phyloP scores from a whole-genome alignment of 2,113 vertebrate genomes.

The Eudorcas thomsonii region DNA sequence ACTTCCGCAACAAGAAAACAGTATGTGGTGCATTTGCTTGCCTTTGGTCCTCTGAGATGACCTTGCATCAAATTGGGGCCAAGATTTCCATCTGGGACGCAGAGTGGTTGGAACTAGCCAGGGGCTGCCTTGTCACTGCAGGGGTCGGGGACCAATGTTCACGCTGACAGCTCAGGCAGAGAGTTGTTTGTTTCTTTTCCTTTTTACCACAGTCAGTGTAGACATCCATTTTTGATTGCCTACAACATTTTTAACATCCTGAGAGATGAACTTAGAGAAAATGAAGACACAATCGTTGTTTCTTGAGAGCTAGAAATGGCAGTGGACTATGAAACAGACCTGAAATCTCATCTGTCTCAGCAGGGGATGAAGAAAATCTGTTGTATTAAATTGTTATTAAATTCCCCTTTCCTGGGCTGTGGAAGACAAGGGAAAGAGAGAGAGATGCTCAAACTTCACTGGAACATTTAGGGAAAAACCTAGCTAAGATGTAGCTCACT shows the following conservation, averaged over 20 bases:
- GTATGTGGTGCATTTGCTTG: not conserved
- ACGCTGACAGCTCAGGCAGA: not conserved
- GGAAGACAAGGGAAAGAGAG: not conserved
- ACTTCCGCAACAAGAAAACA: not conserved
- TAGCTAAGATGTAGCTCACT: not conserved
- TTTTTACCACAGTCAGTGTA: not conserved
- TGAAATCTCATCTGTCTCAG: not conserved
- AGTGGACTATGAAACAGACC: not conserved
- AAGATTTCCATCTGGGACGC: not conserved
- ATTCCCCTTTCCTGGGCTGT: not conserved
- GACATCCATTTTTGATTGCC: not conserved
- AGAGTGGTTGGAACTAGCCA: not conserved
- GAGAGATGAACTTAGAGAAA: not conserved
- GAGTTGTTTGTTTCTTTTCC: not conserved
- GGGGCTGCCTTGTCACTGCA: not conserved
- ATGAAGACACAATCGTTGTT: not conserved
- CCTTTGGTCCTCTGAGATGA: slow-evolving; percentile 5
- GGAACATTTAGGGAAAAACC: not conserved
- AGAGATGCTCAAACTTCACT: not conserved
- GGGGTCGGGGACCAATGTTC: not conserved
- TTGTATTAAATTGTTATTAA: not conserved
- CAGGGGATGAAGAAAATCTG: not conserved
- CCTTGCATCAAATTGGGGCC: not conserved
- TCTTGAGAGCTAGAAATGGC: not conserved
- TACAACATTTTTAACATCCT: not conserved